Percentiles rank a stretch among this genome's conserved stretches.
Evolutionary conservation across 2,888 invertebrate genomes (phyloP).

Genomic region (Nymphalis c-album): DNA sequence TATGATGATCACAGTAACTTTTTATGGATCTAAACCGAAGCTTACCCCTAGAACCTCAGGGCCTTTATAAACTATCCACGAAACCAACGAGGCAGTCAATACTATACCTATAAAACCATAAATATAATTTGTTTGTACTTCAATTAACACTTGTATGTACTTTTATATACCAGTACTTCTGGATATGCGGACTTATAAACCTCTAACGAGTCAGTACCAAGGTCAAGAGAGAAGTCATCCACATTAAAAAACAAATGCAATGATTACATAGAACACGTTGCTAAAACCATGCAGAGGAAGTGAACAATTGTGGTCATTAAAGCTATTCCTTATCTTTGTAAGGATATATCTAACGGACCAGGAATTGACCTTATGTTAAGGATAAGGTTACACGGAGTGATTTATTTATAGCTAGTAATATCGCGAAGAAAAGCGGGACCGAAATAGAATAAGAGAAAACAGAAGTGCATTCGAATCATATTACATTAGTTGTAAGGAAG

Average conservation of each 20-base stretch:
- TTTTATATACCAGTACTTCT: too few relatives aligned
- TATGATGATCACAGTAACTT: too few relatives aligned
- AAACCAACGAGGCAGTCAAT: too few relatives aligned
- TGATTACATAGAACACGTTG: conserved; percentile 18
- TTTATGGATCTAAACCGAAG: too few relatives aligned
- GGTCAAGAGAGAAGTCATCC: neutral
- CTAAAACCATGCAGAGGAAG: conserved; percentile 38
- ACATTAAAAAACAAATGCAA: neutral
- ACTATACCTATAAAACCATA: too few relatives aligned
- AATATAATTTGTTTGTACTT: too few relatives aligned
- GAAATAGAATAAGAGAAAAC: neutral
- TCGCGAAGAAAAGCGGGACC: neutral
- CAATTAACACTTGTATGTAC: too few relatives aligned
- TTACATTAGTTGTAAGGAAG: too few relatives aligned
- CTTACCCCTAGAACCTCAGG: too few relatives aligned
- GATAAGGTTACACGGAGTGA: conserved; percentile 31
- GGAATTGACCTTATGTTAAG: conserved; percentile 30
- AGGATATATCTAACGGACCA: conserved; percentile 17
- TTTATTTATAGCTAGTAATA: conserved; percentile 23
- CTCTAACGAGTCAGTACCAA: neutral
- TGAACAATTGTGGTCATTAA: conserved; percentile 39
- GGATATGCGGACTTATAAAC: too few relatives aligned
- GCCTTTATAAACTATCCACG: too few relatives aligned
- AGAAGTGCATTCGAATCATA: neutral
- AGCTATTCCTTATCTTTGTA: conserved; percentile 25